Percentiles rank a stretch among this genome's conserved stretches.
These are phyloP conservation scores for Chrysotoxum bicinctum DNA, from an alignment of 2,888 invertebrate genomes.

Conservation along the genomic window DNA sequence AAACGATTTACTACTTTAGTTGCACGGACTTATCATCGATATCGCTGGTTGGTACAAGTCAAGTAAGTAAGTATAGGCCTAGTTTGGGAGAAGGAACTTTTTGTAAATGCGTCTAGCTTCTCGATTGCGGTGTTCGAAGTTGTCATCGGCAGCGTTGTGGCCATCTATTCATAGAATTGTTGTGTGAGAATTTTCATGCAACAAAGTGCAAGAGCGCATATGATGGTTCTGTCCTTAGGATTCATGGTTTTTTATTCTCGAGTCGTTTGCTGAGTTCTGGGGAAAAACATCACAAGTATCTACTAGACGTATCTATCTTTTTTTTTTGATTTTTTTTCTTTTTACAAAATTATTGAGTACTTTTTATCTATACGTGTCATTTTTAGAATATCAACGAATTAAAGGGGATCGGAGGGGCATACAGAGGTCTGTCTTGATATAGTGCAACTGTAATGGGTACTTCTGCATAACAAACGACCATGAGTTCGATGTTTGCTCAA, in stretches of 20 bases:
- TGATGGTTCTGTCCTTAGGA: conserved; percentile 24
- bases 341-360: conserved; percentile 16
- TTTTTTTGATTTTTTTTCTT: background rate
- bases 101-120: conserved; percentile 1
- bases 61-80: background rate
- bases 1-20: conserved; percentile 65
- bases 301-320: conserved; percentile 31
- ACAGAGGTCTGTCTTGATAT: conserved; percentile 3
- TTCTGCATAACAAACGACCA: conserved; percentile 28
- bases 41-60: background rate
- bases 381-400: conserved; percentile 20
- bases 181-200: conserved; percentile 62
- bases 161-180: conserved; percentile 59
- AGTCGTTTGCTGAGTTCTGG: conserved; percentile 39
- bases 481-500: conserved; percentile 40
- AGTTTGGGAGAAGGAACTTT: conserved; percentile 5
- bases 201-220: conserved; percentile 34
- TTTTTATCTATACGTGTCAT: conserved; percentile 32
- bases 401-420: conserved; percentile 17
- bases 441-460: conserved; percentile 22
- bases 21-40: conserved; percentile 30
- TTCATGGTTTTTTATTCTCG: conserved; percentile 21
- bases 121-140: background rate
- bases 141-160: conserved; percentile 7
- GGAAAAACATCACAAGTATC: conserved; percentile 23